Evolutionary conservation across 2,888 invertebrate genomes (phyloP).

Genomic region (Alentia gelatinosa): DNA sequence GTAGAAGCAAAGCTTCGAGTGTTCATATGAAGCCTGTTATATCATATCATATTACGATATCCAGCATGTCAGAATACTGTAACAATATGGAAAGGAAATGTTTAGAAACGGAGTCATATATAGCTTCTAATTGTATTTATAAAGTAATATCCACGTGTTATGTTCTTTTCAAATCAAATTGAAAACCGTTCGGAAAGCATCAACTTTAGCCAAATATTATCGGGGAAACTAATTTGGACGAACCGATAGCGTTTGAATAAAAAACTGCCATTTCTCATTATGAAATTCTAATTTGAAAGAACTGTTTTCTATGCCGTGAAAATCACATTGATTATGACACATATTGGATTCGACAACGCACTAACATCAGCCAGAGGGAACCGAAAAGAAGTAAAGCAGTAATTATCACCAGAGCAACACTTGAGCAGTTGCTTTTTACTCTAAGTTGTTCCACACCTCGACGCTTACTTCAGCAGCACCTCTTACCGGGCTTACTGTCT

Average conservation of each 20-base stretch:
- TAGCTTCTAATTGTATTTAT: no score
- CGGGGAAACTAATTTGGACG: background rate
- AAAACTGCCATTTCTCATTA: background rate
- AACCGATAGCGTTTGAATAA: background rate
- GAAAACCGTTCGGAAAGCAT: background rate
- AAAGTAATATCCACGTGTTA: no score
- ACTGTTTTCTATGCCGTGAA: background rate
- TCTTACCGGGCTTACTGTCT: no score
- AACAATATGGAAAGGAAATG: no score
- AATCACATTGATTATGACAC: background rate
- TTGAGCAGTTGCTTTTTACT: background rate
- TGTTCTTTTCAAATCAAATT: no score
- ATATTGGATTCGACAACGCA: background rate
- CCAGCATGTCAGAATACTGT: no score
- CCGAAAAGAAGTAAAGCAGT: background rate
- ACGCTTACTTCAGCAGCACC: background rate
- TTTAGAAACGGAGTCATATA: no score
- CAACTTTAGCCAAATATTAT: background rate
- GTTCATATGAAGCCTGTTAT: no score
- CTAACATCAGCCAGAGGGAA: background rate
- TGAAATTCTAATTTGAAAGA: background rate
- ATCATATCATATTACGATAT: no score
- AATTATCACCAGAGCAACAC: background rate
- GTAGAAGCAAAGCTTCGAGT: no score
- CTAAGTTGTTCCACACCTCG: background rate